Conservation (phyloP, 2,113 vertebrate genomes). For the Cricetomys ansorgei region DNA sequence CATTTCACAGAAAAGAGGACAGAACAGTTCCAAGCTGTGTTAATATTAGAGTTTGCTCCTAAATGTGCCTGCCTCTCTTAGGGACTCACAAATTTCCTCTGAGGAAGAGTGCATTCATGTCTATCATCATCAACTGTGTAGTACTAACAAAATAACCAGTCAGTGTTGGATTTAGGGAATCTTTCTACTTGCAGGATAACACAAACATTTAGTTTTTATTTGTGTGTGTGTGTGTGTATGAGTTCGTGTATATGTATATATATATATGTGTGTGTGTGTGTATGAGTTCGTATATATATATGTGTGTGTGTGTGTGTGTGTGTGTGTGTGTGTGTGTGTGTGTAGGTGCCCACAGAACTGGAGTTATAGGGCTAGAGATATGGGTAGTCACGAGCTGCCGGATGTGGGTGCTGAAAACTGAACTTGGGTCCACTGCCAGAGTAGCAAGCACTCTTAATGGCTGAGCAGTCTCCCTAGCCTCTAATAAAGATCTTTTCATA, state of each 20-base stretch:
- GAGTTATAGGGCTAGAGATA: not conserved
- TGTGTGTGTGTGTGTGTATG: not conserved
- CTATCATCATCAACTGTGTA: not conserved
- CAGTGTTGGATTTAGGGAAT: not conserved
- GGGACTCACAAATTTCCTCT: not conserved
- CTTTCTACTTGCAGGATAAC: not conserved
- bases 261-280: not conserved
- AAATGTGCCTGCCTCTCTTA: not conserved
- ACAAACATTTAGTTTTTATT: not conserved
- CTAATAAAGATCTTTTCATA: slow-evolving; percentile 15
- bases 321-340: too few species aligned
- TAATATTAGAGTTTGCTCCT: not conserved
- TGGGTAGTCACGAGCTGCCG: too few species aligned
- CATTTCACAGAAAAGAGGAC: not conserved
- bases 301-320: not conserved
- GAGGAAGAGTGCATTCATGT: not conserved
- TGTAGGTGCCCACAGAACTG: not conserved
- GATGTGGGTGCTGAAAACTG: not conserved
- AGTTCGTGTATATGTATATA: not conserved
- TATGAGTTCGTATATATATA: not conserved
- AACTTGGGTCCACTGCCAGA: not conserved
- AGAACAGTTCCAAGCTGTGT: not conserved
- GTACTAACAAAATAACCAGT: not conserved
- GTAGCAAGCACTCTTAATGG: not conserved
- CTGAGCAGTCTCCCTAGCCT: not conserved